phyloP scores from a whole-genome alignment of 1,140 invertebrate genomes.

The Myzus persicae region DNA sequence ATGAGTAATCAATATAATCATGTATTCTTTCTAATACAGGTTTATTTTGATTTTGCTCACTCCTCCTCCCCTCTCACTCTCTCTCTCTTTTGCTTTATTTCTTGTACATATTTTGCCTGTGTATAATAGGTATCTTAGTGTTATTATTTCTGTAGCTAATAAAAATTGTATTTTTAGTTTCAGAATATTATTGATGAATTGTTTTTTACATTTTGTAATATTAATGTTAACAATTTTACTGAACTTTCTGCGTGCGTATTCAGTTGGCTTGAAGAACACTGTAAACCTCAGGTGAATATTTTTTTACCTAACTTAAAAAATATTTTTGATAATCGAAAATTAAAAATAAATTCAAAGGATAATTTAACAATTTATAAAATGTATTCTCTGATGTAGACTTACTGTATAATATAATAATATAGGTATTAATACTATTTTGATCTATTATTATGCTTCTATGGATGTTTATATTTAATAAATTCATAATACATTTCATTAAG shows the following conservation, averaged over 20 bases:
- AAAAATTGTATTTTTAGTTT: constrained; percentile 73
- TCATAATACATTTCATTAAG: not conserved
- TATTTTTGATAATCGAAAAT: not conserved
- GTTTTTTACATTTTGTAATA: constrained; percentile 87
- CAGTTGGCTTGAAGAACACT: constrained; percentile 95
- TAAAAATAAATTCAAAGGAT: not conserved
- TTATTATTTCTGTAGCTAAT: not conserved
- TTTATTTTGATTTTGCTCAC: not conserved
- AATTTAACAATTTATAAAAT: not conserved
- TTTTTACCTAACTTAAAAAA: not conserved
- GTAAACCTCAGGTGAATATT: constrained; percentile 80
- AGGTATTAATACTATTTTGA: not conserved
- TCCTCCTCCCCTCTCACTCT: not conserved
- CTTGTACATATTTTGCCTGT: no score
- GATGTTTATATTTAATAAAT: not conserved
- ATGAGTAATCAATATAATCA: not conserved
- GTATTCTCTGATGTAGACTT: not conserved
- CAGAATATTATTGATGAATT: constrained; percentile 93
- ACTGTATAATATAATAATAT: not conserved
- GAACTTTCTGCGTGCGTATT: constrained; percentile 93
- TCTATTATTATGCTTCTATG: not conserved
- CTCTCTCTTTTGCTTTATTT: no score
- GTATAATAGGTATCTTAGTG: not conserved
- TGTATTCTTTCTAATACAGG: not conserved
- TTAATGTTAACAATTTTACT: constrained; percentile 90